Evolutionary conservation across 1,140 invertebrate species (phyloP), one percentile per base, ranked within the genome.

Genomic region (Grapholita molesta): DNA sequence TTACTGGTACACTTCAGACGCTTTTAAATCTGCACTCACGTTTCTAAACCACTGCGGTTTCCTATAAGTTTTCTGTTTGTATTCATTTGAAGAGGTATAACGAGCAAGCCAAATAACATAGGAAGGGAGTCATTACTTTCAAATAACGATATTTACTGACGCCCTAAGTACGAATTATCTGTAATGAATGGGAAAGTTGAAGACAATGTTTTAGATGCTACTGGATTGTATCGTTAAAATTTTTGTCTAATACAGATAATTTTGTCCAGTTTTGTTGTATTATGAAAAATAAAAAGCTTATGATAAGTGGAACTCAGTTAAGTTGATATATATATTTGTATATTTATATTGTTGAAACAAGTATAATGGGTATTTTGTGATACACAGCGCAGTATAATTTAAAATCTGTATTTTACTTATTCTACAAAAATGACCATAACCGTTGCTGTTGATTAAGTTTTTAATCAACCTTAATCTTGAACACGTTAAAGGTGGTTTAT

Each of bases 21-120:
- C n/a, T 15, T 61, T 30, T 25, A 61, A 61, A 15, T 4, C 55
- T 32, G n/a, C 55, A 15, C 25, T 61, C 55, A 61, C 24, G 25
- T 61, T 28, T 15, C n/a, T n/a, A 15, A 61, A 61, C 25, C 55
- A 28, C 15, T 61, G 55, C 15, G 55, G 55, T 61, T 61, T 61
- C 55, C 55, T 61, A 61, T 28, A 61, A 30, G 9, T 28, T 61
- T 28, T 61, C 55, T 61, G 55, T 61, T 61, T 61, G 55, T 61
- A 61, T 61, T 61, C n/a, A 21, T 61, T 30, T 61, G 55, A 28
- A 55, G 23, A 5, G 24, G 55, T 61, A 28, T 61, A 61, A 61
- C 55, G 55, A 61, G 53, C 42, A 48, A 55, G 55, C 7, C 55
- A 61, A 61, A 61, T 61, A 61, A 61, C 55, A 61, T 61, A 61